These are phyloP conservation scores for Echinops telfairi DNA, from an alignment of 2,113 vertebrate species.

Conservation along the genomic window DNA sequence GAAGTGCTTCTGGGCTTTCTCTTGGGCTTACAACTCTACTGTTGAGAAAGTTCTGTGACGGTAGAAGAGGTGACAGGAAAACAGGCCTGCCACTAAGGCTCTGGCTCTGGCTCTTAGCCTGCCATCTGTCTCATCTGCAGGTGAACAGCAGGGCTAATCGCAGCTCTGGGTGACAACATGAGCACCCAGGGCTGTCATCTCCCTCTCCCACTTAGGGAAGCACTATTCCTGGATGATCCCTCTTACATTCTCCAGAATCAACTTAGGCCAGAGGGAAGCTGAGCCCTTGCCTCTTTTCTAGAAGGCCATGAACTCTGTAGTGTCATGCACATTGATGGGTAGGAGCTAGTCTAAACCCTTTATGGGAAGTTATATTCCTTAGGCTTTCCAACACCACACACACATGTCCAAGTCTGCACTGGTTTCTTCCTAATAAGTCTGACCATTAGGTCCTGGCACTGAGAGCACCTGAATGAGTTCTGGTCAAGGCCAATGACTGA, in stretches of 20 bases:
- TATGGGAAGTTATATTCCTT: background rate
- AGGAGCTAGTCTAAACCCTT: background rate
- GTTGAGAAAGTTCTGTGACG: background rate
- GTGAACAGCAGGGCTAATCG: accelerated
- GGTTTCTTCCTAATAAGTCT: background rate
- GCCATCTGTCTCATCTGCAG: background rate
- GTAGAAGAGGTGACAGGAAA: background rate
- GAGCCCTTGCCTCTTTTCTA: background rate
- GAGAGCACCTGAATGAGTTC: background rate
- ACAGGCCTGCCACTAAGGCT: background rate
- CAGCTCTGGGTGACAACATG: background rate
- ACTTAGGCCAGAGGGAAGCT: background rate
- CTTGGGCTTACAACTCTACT: background rate
- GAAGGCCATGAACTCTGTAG: background rate
- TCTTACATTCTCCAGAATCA: background rate
- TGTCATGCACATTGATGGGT: background rate
- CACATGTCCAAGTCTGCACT: background rate
- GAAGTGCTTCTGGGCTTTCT: background rate
- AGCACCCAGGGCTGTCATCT: background rate
- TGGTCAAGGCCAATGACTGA: background rate
- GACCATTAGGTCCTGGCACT: background rate
- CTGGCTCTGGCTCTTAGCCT: background rate
- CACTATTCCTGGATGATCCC: background rate
- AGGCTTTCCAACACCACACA: background rate
- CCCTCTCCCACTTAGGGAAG: background rate